Base-by-base conservation (phyloP, 2,113 vertebrate species). In the Plectropomus leopardus region DNA sequence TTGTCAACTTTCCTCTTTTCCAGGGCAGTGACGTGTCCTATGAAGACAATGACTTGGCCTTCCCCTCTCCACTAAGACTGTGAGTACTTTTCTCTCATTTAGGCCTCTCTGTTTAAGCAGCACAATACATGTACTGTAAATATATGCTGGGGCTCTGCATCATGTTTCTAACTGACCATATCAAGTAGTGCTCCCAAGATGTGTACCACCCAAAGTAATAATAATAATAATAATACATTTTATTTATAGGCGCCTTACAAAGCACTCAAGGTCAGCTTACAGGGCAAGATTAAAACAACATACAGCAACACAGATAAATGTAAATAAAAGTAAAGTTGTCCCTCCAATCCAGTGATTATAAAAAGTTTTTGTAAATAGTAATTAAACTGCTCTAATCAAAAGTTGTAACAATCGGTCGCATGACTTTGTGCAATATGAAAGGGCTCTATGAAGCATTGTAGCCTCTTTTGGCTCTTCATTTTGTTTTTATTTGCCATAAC, bases 11-110 rank as follows among this genome's bases (percentile, higher is more conserved):
- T 65, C 32, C 19, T 60, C 55, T 23, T 40, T 2, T 88, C 5
- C 16, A 96, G 95, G 93, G 86, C 83, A 92, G 92, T 87, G 92
- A 93, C 44, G 76, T 91, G 91, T 96, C 93, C 36, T 93, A 87
- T 83, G 93, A 94, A 75, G 93, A 92, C 69, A 90, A 78, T 59
- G 87, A 92, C 8, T 86, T 86, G 3, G 74, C 86, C 74, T 82
- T 92, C 70, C 88, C 90, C 6, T 93, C 92, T 53, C 91, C 94
- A 55, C 7, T 91, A 24, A 86, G 42, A 83, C 71, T 92, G 95
- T 96, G 63, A 95, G 95, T 93, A 23, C 1, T 40, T 66, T 34
- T 2, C 10, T 69, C 50, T 47, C 2, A 16, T 30, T 51, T 3
- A 9, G 3, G 4, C 9, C 2, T 70, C 30, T 63, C 30, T 58